A percentile compares a stretch with the other conserved stretches of the same genome.
Evolutionary conservation across 1,140 invertebrate genomes (phyloP).

Genomic region (Homarus americanus): DNA sequence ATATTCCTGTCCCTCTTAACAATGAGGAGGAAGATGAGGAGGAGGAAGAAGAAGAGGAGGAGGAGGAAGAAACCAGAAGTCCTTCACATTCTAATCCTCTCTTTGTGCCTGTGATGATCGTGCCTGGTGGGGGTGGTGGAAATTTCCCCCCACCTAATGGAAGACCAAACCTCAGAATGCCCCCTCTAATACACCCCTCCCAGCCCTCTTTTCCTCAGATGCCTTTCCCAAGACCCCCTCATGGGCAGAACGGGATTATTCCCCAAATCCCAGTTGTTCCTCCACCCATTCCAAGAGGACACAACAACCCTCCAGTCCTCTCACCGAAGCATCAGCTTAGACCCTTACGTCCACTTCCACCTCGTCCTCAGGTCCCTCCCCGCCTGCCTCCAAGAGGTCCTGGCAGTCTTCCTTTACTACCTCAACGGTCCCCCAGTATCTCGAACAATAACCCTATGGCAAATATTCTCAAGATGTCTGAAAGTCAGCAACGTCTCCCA

Average conservation of each 20-base stretch:
- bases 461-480: background rate
- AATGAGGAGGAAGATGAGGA: conserved; percentile 53
- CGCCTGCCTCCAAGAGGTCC: background rate
- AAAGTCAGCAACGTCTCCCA: background rate
- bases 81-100: conserved; percentile 25
- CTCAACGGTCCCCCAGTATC: background rate
- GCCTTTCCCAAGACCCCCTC: background rate
- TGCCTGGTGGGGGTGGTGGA: conserved; percentile 2
- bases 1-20: conserved; percentile 42
- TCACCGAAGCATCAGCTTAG: background rate
- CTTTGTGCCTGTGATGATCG: conserved; percentile 41
- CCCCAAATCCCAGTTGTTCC: background rate
- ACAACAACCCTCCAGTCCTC: background rate
- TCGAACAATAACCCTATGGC: background rate
- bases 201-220: background rate
- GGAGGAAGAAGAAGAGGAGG: conserved; percentile 46
- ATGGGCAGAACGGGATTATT: background rate
- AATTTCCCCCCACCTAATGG: background rate
- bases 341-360: background rate
- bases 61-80: conserved; percentile 18
- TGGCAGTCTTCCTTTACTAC: background rate
- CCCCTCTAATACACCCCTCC: background rate
- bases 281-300: background rate
- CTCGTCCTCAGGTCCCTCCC: background rate
- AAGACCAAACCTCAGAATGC: background rate